phyloP scores from a whole-genome alignment of 1,140 invertebrate species.

The Brachionus angularis region DNA sequence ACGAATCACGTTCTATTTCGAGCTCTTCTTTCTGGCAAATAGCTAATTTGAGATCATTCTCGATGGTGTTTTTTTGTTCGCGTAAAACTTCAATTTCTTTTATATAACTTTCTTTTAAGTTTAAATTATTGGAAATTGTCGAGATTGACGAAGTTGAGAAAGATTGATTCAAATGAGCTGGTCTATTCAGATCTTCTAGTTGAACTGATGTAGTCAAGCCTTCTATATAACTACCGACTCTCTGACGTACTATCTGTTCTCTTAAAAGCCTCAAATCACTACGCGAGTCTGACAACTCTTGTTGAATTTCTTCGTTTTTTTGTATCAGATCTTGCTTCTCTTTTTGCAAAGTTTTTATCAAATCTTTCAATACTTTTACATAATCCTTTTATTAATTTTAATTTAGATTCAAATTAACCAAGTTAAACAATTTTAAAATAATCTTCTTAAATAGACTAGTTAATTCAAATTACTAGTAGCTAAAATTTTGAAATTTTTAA shows the following conservation, averaged over 20 bases:
- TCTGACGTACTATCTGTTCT: slow-evolving; percentile 19
- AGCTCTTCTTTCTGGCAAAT: slow-evolving; percentile 38
- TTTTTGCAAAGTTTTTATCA: slow-evolving; percentile 30
- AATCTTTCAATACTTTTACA: slow-evolving; percentile 22
- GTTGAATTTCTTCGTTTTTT: slow-evolving; percentile 22
- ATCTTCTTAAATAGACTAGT: too few species aligned
- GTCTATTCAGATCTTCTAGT: background rate
- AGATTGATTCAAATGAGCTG: background rate
- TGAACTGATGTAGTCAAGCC: too few species aligned
- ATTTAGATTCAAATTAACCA: too few species aligned
- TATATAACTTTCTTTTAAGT: background rate
- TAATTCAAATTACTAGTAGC: too few species aligned
- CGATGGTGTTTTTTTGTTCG: slow-evolving; percentile 17
- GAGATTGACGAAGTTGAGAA: slow-evolving; percentile 3
- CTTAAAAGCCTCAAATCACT: slow-evolving; percentile 19
- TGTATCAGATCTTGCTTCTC: background rate
- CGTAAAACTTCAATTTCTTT: slow-evolving; percentile 26
- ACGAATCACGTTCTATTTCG: slow-evolving; percentile 38
- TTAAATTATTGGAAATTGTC: background rate
- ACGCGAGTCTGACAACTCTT: background rate
- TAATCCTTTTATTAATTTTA: slow-evolving; percentile 29
- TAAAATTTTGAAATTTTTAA: too few species aligned
- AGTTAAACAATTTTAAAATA: too few species aligned
- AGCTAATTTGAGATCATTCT: slow-evolving; percentile 22
- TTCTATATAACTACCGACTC: slow-evolving; percentile 23